Evolutionary conservation across 2,113 vertebrate genomes (phyloP).

Genomic region (Trinectes maculatus): DNA sequence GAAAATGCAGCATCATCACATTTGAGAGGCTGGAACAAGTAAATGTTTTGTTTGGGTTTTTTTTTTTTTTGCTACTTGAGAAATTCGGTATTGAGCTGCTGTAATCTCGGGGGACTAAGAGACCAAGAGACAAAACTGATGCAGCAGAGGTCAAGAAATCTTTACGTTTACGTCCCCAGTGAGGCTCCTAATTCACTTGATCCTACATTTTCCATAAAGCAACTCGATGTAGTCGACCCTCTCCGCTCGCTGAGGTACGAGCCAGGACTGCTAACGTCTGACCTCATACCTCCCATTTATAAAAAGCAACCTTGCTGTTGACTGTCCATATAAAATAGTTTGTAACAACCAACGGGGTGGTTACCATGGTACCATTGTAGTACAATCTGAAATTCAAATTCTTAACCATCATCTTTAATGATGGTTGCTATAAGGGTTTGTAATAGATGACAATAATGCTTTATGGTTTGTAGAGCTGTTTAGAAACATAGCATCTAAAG

Average conservation of each 20-base stretch:
- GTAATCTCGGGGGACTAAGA: background rate
- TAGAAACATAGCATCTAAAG: too few species aligned
- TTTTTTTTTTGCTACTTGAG: background rate
- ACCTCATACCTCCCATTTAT: background rate
- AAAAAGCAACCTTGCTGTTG: background rate
- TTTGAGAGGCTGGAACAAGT: constrained; percentile 1
- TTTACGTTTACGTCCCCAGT: background rate
- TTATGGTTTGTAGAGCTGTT: too few species aligned
- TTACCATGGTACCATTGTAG: too few species aligned
- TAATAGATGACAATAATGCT: too few species aligned
- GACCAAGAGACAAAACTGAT: constrained; percentile 2
- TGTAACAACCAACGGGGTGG: too few species aligned
- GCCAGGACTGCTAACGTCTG: background rate
- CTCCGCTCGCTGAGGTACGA: too few species aligned
- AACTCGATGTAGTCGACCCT: background rate
- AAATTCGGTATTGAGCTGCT: background rate
- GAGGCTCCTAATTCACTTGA: background rate
- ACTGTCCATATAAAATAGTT: too few species aligned
- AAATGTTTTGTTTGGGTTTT: background rate
- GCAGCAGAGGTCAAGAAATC: background rate
- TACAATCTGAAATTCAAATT: too few species aligned
- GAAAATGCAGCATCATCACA: constrained; percentile 6
- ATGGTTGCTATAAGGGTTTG: too few species aligned
- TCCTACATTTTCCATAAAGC: background rate
- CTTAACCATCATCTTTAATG: too few species aligned